These are phyloP conservation scores for Stegastes partitus DNA, from an alignment of 2,113 vertebrate genomes.

Conservation along the genomic window DNA sequence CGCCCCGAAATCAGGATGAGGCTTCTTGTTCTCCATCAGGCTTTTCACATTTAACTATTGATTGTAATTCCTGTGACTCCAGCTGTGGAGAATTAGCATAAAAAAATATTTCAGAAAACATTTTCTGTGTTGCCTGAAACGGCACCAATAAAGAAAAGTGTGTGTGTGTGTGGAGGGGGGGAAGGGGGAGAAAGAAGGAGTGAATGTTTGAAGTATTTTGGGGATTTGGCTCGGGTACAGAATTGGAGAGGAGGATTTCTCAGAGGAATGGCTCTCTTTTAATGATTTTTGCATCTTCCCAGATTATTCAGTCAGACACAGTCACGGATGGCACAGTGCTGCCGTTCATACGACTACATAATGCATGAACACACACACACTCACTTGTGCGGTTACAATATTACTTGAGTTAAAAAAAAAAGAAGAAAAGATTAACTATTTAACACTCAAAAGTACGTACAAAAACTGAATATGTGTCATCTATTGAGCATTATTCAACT, in stretches of 20 bases:
- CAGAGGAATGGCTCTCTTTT: constrained; percentile 60
- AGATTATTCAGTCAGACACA: constrained; percentile 54
- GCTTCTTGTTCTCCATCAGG: constrained; percentile 51
- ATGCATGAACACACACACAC: constrained; percentile 11
- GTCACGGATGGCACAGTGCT: constrained; percentile 18
- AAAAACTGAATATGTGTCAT: neutral
- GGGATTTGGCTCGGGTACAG: constrained; percentile 67
- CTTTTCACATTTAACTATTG: constrained; percentile 62
- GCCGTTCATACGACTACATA: constrained; percentile 16
- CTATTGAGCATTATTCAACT: neutral
- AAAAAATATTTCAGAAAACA: constrained; percentile 63
- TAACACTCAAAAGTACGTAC: neutral
- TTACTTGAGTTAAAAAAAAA: constrained; percentile 21
- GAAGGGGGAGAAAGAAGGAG: constrained; percentile 25
- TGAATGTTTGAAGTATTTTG: constrained; percentile 70
- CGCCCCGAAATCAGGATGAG: constrained; percentile 41
- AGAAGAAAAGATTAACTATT: neutral
- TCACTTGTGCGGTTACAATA: neutral
- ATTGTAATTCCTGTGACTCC: constrained; percentile 61
- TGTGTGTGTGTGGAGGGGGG: too few species aligned
- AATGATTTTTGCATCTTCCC: constrained; percentile 67
- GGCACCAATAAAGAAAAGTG: constrained; percentile 22
- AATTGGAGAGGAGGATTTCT: constrained; percentile 48
- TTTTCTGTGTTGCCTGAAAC: constrained; percentile 62
- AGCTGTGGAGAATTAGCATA: constrained; percentile 66